Conservation (phyloP, 2,888 invertebrate genomes). For the Fabriciana adippe region DNA sequence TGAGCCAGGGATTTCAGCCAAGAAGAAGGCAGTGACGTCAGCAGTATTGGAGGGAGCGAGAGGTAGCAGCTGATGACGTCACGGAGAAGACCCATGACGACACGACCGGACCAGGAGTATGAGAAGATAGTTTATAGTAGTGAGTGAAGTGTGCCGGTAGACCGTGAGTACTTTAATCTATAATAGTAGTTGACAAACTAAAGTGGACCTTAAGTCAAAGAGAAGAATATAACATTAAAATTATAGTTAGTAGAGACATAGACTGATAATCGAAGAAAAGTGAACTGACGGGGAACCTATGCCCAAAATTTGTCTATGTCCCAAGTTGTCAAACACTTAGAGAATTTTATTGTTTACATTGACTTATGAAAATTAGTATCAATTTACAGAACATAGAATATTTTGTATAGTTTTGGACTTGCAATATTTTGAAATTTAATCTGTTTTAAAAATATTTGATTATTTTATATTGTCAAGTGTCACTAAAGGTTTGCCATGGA, state of each 20-base stretch:
- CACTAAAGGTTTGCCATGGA: constrained; percentile 15
- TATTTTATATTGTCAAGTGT: not conserved
- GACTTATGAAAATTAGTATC: not conserved
- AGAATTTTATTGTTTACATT: constrained; percentile 7
- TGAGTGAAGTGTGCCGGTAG: constrained; percentile 18
- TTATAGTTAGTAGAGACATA: constrained; percentile 2
- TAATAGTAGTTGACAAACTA: constrained; percentile 5
- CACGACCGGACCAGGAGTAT: constrained; percentile 16
- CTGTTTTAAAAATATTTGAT: constrained; percentile 1
- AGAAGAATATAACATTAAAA: constrained; percentile 13
- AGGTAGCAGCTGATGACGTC: constrained; percentile 13
- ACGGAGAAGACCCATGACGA: constrained; percentile 21
- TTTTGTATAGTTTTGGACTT: not conserved
- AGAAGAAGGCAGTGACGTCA: constrained; percentile 16
- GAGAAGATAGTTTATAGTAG: constrained; percentile 5
- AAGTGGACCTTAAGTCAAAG: constrained; percentile 18
- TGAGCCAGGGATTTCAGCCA: constrained; percentile 16
- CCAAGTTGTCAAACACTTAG: constrained; percentile 14
- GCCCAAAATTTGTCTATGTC: constrained; percentile 18
- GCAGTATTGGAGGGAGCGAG: constrained; percentile 17
- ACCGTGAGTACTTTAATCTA: constrained; percentile 24
- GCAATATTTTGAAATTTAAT: not conserved
- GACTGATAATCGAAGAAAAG: not conserved
- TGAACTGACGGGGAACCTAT: constrained; percentile 15
- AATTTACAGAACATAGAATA: not conserved